Evolutionary conservation across 2,797 vertebrate genomes (phyloP).

Genomic region (Siniperca scherzeri): DNA sequence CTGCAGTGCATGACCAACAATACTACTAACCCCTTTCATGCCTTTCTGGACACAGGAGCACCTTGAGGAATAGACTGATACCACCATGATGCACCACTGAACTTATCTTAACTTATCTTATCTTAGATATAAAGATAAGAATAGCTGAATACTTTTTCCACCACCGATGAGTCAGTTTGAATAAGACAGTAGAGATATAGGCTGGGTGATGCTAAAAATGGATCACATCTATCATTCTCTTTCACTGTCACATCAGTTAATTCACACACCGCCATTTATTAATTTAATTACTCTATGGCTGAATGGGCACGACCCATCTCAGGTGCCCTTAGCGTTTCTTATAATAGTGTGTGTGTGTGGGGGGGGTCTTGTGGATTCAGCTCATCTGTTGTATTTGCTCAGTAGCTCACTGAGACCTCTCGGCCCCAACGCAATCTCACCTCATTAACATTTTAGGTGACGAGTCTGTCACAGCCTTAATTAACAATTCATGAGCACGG

Average conservation of each 20-base stretch:
- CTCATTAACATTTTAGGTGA: slow-evolving; percentile 90
- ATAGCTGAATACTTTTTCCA: not conserved
- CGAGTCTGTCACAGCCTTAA: slow-evolving; percentile 81
- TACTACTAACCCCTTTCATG: not conserved
- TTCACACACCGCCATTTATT: slow-evolving; percentile 70
- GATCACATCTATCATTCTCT: slow-evolving; percentile 53
- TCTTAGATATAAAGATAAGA: not conserved
- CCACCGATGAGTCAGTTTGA: slow-evolving; percentile 6
- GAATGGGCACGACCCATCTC: slow-evolving; percentile 56
- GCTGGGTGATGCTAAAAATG: slow-evolving; percentile 39
- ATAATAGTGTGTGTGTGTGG: slow-evolving; percentile 58
- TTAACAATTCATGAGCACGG: slow-evolving; percentile 86
- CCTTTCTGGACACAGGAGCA: not conserved
- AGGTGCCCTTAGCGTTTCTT: slow-evolving; percentile 72
- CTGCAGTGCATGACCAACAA: too few relatives aligned
- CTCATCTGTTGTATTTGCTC: slow-evolving; percentile 83
- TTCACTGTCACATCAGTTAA: slow-evolving; percentile 59
- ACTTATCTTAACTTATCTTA: not conserved
- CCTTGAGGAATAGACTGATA: not conserved
- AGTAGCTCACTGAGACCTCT: slow-evolving; percentile 75
- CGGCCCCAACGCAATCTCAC: slow-evolving; percentile 78
- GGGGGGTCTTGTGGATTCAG: slow-evolving; percentile 66
- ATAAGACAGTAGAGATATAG: slow-evolving; percentile 20
- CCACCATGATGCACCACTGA: not conserved
- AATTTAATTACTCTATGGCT: slow-evolving; percentile 67